Conservation (phyloP, 2,113 vertebrate genomes). For the Vicugna pacos region DNA sequence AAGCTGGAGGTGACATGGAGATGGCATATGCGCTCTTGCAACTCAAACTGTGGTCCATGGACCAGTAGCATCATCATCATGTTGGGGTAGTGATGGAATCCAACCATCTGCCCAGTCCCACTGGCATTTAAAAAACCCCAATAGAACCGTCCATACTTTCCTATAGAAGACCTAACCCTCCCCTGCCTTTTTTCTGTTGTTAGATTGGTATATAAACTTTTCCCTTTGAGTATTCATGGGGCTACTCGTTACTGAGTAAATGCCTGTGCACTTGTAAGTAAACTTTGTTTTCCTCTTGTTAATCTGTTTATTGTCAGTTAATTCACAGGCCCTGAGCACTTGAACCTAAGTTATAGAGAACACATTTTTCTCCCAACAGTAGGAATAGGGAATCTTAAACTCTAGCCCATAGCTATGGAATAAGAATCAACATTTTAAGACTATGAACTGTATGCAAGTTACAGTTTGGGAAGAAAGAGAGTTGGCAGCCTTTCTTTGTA, state of each 20-base stretch:
- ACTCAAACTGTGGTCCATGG: background rate
- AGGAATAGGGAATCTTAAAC: background rate
- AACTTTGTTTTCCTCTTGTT: background rate
- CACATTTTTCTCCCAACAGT: background rate
- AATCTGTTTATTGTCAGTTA: too few species aligned
- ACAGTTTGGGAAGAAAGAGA: background rate
- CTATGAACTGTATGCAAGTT: background rate
- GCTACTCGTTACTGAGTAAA: background rate
- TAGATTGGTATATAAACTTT: background rate
- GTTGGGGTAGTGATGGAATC: background rate
- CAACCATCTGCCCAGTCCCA: background rate
- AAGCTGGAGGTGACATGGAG: background rate
- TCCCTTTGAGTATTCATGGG: background rate
- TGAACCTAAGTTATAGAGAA: background rate
- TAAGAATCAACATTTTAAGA: background rate
- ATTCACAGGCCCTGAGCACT: background rate
- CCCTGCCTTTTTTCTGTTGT: background rate
- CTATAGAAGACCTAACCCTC: accelerated
- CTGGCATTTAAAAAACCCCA: background rate
- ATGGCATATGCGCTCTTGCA: background rate
- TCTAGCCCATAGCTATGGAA: background rate
- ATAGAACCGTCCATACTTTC: background rate
- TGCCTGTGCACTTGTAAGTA: background rate
- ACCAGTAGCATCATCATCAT: background rate
- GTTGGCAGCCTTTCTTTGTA: background rate